These are phyloP conservation scores for Phoxinus dragarum DNA, from an alignment of 2,797 vertebrate genomes.

Conservation along the genomic window DNA sequence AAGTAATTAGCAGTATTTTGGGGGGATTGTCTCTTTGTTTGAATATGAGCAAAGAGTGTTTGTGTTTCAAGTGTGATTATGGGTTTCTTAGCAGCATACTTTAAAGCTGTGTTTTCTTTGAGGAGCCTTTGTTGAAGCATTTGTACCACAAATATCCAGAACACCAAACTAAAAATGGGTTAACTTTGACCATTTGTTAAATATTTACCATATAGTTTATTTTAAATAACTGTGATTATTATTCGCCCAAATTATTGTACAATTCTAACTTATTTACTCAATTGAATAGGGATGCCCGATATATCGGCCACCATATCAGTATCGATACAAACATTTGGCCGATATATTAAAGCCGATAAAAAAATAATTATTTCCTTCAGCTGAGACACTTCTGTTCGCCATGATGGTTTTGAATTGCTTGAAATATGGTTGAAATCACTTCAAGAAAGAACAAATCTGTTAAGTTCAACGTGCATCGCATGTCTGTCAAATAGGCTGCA, in stretches of 20 bases:
- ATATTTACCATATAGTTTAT: background rate
- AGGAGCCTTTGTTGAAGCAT: background rate
- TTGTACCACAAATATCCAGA: background rate
- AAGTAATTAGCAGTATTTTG: slow-evolving; percentile 30
- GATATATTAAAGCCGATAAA: too few species aligned
- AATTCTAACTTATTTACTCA: background rate
- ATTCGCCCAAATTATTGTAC: background rate
- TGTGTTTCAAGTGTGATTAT: slow-evolving; percentile 18
- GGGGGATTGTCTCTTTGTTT: slow-evolving; percentile 30
- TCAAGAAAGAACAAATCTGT: too few species aligned
- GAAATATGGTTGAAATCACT: too few species aligned
- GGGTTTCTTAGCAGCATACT: slow-evolving; percentile 13
- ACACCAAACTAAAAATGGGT: background rate
- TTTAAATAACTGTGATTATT: background rate
- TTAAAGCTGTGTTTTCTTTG: background rate
- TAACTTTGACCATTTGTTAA: background rate
- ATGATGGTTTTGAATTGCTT: too few species aligned
- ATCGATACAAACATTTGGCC: too few species aligned
- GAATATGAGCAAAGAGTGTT: slow-evolving; percentile 14
- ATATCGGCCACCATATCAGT: too few species aligned
- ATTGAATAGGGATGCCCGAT: too few species aligned
- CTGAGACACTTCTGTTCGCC: too few species aligned
- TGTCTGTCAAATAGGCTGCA: too few species aligned
- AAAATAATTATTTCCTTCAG: too few species aligned
- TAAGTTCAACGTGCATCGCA: too few species aligned